These are phyloP conservation scores for Heliothis subflexa DNA, from an alignment of 1,140 invertebrate species.

Conservation along the genomic window DNA sequence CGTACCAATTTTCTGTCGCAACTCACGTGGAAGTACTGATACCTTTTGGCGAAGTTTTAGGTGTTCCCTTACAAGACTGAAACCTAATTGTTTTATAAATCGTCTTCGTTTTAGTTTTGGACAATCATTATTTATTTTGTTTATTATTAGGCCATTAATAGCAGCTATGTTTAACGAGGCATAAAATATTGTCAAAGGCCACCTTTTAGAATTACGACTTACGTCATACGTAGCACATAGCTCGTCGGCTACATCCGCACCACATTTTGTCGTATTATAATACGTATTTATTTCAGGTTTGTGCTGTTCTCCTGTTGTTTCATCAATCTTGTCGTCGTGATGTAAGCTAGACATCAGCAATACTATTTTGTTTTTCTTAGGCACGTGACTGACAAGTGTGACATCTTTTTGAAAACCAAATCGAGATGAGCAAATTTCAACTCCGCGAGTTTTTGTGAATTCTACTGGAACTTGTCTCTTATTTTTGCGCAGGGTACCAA, in stretches of 20 bases:
- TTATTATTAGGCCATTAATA: neutral
- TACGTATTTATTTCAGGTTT: constrained; percentile 11
- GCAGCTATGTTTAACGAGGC: neutral
- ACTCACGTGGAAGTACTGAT: neutral
- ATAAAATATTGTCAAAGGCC: constrained; percentile 16
- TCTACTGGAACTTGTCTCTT: neutral
- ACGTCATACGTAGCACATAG: neutral
- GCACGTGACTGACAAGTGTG: neutral
- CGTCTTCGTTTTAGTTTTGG: neutral
- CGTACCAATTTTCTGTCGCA: neutral
- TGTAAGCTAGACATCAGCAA: neutral
- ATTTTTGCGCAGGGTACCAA: neutral
- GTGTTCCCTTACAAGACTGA: neutral
- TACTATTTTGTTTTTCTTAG: constrained; percentile 14
- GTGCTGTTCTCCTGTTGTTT: neutral
- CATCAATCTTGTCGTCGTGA: neutral
- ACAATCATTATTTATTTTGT: neutral
- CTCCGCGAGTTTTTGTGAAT: neutral
- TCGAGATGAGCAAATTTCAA: neutral
- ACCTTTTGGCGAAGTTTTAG: neutral
- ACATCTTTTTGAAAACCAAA: constrained; percentile 28
- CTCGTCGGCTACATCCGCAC: constrained; percentile 12
- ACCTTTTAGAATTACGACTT: neutral
- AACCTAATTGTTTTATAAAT: neutral
- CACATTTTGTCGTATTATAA: constrained; percentile 21